A percentile compares a stretch with the other conserved stretches of the same genome.
Evolutionary conservation across 1,140 invertebrate genomes (phyloP).

Genomic region (Ephestia elutella): DNA sequence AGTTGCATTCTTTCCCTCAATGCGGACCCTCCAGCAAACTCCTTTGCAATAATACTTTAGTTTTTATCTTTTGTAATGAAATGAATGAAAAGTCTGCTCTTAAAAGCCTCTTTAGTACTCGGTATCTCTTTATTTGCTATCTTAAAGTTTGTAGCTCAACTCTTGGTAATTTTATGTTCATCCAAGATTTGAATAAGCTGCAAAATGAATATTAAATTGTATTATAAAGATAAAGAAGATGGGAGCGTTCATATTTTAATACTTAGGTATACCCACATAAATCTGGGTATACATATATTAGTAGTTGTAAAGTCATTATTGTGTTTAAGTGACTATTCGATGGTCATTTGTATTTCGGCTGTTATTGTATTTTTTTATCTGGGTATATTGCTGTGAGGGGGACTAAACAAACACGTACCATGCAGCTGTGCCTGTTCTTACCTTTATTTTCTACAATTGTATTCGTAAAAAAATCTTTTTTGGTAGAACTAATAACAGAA

Average conservation of each 20-base stretch:
- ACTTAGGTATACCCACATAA: neutral
- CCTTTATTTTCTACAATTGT: too few species aligned
- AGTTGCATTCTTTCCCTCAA: conserved; percentile 28
- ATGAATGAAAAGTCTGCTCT: conserved; percentile 27
- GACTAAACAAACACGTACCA: too few species aligned
- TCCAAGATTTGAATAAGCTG: conserved; percentile 4
- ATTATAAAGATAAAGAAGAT: neutral
- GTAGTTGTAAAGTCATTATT: neutral
- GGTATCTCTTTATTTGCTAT: conserved; percentile 2
- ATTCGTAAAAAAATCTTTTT: too few species aligned
- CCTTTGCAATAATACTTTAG: conserved; percentile 25
- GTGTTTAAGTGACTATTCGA: too few species aligned
- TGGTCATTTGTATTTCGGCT: too few species aligned
- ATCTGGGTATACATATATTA: too few species aligned
- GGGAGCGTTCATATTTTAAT: neutral
- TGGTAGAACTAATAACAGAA: too few species aligned
- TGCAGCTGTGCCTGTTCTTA: too few species aligned
- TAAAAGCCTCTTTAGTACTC: conserved; percentile 11
- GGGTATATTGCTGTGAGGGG: too few species aligned
- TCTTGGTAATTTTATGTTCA: conserved; percentile 2
- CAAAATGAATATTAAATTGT: neutral
- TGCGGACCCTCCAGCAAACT: conserved; percentile 17
- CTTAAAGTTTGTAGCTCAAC: neutral
- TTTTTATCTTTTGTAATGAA: conserved; percentile 30
- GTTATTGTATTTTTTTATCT: too few species aligned